phyloP scores from a whole-genome alignment of 2,113 vertebrate species.

The Erythrocercus mccallii region DNA sequence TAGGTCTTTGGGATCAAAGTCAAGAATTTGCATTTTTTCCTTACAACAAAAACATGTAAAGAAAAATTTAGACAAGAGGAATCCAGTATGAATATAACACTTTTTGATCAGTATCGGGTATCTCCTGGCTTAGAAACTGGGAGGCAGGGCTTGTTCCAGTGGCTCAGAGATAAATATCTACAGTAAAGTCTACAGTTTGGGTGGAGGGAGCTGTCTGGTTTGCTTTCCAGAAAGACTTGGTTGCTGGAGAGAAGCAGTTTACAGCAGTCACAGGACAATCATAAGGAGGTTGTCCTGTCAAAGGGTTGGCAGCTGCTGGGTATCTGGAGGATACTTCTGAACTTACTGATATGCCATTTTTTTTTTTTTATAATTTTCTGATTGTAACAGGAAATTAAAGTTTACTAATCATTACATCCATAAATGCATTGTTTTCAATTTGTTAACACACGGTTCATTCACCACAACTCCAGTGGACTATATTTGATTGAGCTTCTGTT shows the following conservation, averaged over 20 bases:
- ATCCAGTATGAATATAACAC: background rate
- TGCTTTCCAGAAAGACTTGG: background rate
- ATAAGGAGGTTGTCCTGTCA: background rate
- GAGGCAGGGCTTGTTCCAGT: background rate
- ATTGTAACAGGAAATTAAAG: background rate
- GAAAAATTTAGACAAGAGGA: background rate
- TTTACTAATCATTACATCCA: background rate
- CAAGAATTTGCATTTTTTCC: background rate
- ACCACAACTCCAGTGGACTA: background rate
- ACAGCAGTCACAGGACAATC: background rate
- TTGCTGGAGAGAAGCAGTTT: background rate
- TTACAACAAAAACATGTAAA: background rate
- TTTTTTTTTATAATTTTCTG: background rate
- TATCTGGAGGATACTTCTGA: background rate
- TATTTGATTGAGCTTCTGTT: background rate
- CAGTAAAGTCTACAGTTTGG: background rate
- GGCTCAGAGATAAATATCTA: background rate
- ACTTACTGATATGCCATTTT: background rate
- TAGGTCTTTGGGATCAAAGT: background rate
- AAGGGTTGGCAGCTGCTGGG: background rate
- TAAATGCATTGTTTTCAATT: background rate
- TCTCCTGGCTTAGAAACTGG: background rate
- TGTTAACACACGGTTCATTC: conserved; percentile 21
- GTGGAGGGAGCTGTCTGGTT: background rate
- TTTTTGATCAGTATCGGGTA: background rate